Base-by-base conservation (phyloP, 2,113 vertebrate genomes). In the Pelusios castaneus region DNA sequence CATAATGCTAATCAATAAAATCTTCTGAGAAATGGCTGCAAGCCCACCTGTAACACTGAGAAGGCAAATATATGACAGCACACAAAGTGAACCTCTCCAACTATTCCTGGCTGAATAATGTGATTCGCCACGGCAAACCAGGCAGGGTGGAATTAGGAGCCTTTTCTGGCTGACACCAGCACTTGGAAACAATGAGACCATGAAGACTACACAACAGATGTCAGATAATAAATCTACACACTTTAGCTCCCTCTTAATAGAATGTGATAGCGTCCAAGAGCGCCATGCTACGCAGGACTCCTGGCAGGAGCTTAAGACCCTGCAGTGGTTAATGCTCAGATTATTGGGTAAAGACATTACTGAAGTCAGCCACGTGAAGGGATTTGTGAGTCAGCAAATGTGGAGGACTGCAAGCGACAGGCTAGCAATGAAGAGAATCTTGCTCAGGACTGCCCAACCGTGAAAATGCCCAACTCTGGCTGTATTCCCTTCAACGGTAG, bases 341-440 rank as follows among this genome's bases (percentile, higher is more conserved):
- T 96, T 97, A 97, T 96, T 88, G 90, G 41, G 90, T 25, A 94
- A 86, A 96, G 92, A 85, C 96, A 93, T 97, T 85, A 25, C 73
- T 95, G 93, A 95, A 82, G 92, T 89, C 92, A 76, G 93, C 91
- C 88, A 85, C 92, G 31, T 85, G 77, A 92, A 89, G 87, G 89
- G 96, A 97, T 97, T 96, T 97, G 84, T 96, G 95, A 97, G 94
- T 96, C 96, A 96, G 97, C 94, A 96, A 87, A 85, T 34, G 21
- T 8, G 90, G 67, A 82, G 84, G 76, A 92, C 91, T 93, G 80
- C 31, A 75, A 94, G 92, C 43, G 63, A 76, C 84, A 82, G 89
- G 73, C 60, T 78, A 85, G 88, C 45, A 77, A 80, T 87, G 80
- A 87, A 78, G 45, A 67, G 84, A 87, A 91, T 90, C 81, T 6